These are phyloP conservation scores for Aspidiotus rigidus DNA, from an alignment of 2,888 invertebrate genomes.

Conservation along the genomic window DNA sequence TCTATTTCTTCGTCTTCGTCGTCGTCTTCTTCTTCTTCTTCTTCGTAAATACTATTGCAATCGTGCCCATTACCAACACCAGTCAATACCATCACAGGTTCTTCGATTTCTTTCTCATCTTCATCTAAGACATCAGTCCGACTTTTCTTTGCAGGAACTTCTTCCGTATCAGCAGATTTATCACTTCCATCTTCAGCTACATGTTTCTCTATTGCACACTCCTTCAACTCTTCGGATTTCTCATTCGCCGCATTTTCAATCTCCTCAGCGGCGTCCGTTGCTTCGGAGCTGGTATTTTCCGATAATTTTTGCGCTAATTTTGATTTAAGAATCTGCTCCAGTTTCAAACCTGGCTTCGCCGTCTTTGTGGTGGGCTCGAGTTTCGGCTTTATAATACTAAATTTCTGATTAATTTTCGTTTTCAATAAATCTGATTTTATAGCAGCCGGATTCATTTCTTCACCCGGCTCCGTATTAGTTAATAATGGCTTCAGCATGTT, in stretches of 20 bases:
- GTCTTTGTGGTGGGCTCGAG: slow-evolving; percentile 7
- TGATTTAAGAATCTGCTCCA: slow-evolving; percentile 37
- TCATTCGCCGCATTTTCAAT: background rate
- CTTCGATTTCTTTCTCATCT: slow-evolving; percentile 60
- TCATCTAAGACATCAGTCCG: slow-evolving; percentile 41
- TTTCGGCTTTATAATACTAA: slow-evolving; percentile 17
- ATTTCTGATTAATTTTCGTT: slow-evolving; percentile 24
- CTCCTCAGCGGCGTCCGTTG: background rate
- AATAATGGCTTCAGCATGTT: slow-evolving; percentile 17
- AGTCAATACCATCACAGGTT: slow-evolving; percentile 58
- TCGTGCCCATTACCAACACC: slow-evolving; percentile 65
- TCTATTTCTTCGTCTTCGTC: slow-evolving; percentile 28
- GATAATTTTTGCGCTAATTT: slow-evolving; percentile 34
- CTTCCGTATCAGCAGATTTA: slow-evolving; percentile 15
- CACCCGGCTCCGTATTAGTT: background rate
- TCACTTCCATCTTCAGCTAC: background rate
- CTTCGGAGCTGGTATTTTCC: background rate
- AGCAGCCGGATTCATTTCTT: background rate
- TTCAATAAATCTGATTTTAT: slow-evolving; percentile 11
- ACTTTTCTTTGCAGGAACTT: slow-evolving; percentile 42
- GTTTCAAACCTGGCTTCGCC: slow-evolving; percentile 36
- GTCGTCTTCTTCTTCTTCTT: slow-evolving; percentile 44
- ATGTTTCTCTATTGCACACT: background rate
- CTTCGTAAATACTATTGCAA: slow-evolving; percentile 52
- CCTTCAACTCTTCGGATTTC: background rate